Percentiles rank a stretch among this genome's conserved stretches.
These are phyloP conservation scores for Mesorhabditis spiculigera DNA, from an alignment of 2,888 invertebrate genomes.

Conservation along the genomic window DNA sequence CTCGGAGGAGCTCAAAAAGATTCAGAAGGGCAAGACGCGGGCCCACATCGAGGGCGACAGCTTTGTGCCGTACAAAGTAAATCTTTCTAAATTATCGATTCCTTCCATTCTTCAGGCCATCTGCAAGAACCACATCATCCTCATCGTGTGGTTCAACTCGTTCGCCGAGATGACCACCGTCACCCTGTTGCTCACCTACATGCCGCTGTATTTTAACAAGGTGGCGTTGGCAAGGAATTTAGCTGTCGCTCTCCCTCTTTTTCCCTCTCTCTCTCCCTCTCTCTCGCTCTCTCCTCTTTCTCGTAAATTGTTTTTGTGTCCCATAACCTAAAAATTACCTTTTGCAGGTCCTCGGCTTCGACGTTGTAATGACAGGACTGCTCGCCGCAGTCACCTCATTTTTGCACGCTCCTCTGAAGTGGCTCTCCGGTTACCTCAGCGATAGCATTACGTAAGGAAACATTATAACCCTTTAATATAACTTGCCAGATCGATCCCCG, in stretches of 20 bases:
- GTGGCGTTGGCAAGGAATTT: slow-evolving; percentile 15
- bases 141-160: slow-evolving; percentile 47
- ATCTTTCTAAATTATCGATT: neutral
- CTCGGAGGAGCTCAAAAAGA: slow-evolving; percentile 33
- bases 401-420: slow-evolving; percentile 20
- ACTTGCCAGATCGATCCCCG: slow-evolving; percentile 28
- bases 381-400: slow-evolving; percentile 16
- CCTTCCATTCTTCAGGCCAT: slow-evolving; percentile 28
- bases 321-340: too few species aligned
- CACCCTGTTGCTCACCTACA: slow-evolving; percentile 48
- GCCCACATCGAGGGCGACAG: slow-evolving; percentile 46
- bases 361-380: slow-evolving; percentile 17
- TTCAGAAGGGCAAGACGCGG: slow-evolving; percentile 44
- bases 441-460: slow-evolving; percentile 21
- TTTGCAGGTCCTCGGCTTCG: slow-evolving; percentile 21
- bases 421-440: slow-evolving; percentile 20
- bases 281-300: too few species aligned
- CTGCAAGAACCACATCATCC: slow-evolving; percentile 43
- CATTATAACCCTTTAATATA: too few species aligned
- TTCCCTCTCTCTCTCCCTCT: too few species aligned
- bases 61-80: slow-evolving; percentile 47
- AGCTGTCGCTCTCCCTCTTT: neutral
- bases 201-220: slow-evolving; percentile 46
- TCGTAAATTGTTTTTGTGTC: neutral
- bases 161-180: slow-evolving; percentile 49